Base-by-base conservation (phyloP, 2,888 invertebrate genomes). In the Apamea crenata region DNA sequence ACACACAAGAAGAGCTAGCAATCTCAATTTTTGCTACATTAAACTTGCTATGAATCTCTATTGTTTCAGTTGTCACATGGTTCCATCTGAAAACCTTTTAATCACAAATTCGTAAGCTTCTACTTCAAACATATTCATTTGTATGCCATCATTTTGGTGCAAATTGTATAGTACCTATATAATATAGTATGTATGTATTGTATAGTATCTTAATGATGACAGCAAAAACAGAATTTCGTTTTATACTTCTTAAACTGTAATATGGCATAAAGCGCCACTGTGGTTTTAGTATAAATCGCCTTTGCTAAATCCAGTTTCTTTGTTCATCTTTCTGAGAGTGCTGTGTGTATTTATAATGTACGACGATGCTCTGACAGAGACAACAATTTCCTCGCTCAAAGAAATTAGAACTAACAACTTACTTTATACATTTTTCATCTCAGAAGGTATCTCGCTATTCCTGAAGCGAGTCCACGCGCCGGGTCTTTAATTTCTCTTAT, bases 401-500 rank as follows among this genome's bases (percentile, higher is more conserved):
- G n/a, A 59, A 53, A 71, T n/a, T 29, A 61, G 36, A 63, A 59
- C 75, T 47, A 50, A 74, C 70, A 63, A 29, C 47, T 74, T 67
- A 40, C 63, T 47, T 56, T 68, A 66, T 77, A 72, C 14, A 74
- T 80, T 68, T 76, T 74, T 47, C 36, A 74, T 72, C 56, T 56
- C 21, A 14, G 59, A 59, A 53, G 44, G 67, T 53, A 40, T 25
- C 18, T 77, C 40, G 29, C 59, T 69, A 47, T 74, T 80, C 40
- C 16, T 70, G 40, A 59, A 70, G 61, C 66, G 10, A 59, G 29
- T 21, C 16, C 10, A 63, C 32, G 53, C 65, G 25, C 32, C 29
- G 6, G 25, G 50, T 69, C 68, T 80, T 85, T 78, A 85, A 75
- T 79, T 70, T 78, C 36, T 74, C 65, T 75, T 79, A 83, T 78